phyloP scores from a whole-genome alignment of 1,140 invertebrate genomes.

The Drosophila rufa region DNA sequence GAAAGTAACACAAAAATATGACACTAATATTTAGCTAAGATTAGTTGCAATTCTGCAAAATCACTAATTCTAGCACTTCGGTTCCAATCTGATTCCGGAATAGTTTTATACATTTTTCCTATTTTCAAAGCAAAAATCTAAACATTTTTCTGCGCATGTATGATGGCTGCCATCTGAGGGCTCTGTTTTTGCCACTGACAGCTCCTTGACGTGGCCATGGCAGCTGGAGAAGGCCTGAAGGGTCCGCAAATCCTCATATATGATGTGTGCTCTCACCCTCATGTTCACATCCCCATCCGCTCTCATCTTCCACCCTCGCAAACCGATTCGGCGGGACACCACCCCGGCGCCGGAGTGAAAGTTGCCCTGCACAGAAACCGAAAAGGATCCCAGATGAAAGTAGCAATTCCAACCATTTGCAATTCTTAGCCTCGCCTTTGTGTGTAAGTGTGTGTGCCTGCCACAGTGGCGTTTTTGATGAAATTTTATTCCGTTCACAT shows the following conservation, averaged over 20 bases:
- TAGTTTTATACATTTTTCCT: too few species aligned
- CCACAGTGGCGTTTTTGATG: conserved; percentile 75
- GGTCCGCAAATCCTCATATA: conserved; percentile 72
- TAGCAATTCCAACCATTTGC: conserved; percentile 79
- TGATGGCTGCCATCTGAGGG: conserved; percentile 66
- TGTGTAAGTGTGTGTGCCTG: conserved; percentile 44
- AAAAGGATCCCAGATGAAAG: conserved; percentile 74
- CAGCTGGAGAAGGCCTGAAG: conserved; percentile 50
- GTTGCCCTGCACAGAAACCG: conserved; percentile 52
- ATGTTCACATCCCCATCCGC: conserved; percentile 5
- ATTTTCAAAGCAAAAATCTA: too few species aligned
- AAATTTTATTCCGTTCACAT: conserved; percentile 83
- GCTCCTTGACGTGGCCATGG: conserved; percentile 56
- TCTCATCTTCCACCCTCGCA: conserved; percentile 23
- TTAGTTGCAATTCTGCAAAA: too few species aligned
- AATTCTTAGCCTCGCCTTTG: conserved; percentile 57
- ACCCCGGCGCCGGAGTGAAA: conserved; percentile 62
- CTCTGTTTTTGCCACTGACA: conserved; percentile 69
- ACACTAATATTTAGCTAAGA: too few species aligned
- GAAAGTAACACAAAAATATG: too few species aligned
- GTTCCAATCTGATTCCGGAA: too few species aligned
- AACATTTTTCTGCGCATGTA: conserved; percentile 15
- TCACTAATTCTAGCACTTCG: too few species aligned
- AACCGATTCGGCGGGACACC: conserved; percentile 1
- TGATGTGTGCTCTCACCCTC: conserved; percentile 40